Conservation (phyloP, 2,113 vertebrate genomes). For the Alosa alosa region DNA sequence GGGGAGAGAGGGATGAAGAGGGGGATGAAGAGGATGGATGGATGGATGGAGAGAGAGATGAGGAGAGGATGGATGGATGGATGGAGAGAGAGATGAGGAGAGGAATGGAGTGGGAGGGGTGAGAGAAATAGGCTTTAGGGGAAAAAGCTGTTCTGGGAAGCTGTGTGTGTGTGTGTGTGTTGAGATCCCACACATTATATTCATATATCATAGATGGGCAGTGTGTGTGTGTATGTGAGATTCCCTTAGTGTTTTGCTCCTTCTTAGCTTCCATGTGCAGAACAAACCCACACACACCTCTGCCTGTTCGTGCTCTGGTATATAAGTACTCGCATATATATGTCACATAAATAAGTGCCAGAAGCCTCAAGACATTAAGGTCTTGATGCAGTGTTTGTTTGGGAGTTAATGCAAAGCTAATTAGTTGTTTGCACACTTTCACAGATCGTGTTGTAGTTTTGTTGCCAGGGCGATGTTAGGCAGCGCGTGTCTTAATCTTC, state of each 20-base stretch:
- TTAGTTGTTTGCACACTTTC: slow-evolving; percentile 1
- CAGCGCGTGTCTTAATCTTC: background rate
- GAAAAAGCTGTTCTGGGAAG: slow-evolving; percentile 12
- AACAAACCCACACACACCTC: background rate
- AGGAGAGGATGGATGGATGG: background rate
- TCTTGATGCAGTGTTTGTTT: background rate
- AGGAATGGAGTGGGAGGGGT: background rate
- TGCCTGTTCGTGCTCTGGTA: background rate
- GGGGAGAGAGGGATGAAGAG: background rate
- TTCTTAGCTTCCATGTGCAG: background rate
- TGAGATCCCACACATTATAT: too few species aligned
- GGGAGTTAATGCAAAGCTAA: background rate
- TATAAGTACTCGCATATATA: background rate
- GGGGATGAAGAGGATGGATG: background rate
- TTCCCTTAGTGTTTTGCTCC: background rate
- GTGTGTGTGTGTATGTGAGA: too few species aligned
- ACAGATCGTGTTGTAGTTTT: background rate
- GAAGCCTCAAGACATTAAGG: background rate
- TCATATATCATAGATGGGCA: too few species aligned
- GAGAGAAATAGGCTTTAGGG: slow-evolving; percentile 27
- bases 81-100: background rate
- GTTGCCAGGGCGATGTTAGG: background rate
- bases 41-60: background rate
- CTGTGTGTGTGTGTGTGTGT: background rate
- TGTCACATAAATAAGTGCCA: too few species aligned